Percentiles rank a stretch among this genome's conserved stretches.
phyloP scores from a whole-genome alignment of 2,888 invertebrate genomes.

The Caenorhabditis japonica region DNA sequence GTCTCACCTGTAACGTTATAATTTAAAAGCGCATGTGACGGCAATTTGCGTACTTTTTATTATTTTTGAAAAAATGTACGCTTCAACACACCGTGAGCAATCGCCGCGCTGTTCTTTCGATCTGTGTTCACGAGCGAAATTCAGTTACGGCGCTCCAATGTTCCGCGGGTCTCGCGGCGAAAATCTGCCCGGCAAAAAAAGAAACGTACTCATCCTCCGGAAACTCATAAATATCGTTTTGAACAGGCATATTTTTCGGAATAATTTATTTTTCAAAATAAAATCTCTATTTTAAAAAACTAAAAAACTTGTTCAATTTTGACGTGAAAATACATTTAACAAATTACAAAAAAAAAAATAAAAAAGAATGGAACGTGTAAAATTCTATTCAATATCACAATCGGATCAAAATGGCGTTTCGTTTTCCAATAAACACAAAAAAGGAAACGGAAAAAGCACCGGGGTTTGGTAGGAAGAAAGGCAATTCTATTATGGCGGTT shows the following conservation, averaged over 20 bases:
- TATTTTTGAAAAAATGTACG: no score
- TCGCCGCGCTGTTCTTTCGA: no score
- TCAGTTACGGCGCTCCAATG: no score
- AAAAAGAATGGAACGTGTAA: conserved; percentile 29
- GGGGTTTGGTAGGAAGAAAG: conserved; percentile 19
- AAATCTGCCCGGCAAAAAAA: no score
- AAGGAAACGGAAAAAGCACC: conserved; percentile 25
- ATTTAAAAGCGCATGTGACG: no score
- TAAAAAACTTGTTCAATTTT: background rate
- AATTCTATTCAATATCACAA: conserved; percentile 29
- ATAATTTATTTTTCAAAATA: conserved; percentile 19
- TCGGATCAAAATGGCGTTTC: background rate
- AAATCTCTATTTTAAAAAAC: background rate
- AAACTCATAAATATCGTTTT: conserved; percentile 44
- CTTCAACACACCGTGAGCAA: no score
- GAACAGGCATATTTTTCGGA: background rate
- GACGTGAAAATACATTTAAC: background rate
- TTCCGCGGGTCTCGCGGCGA: no score
- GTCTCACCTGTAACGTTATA: no score
- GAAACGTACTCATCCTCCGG: conserved; percentile 43
- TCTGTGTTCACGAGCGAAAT: no score
- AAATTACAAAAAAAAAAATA: background rate
- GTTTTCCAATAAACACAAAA: background rate
- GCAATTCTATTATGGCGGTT: conserved; percentile 40
- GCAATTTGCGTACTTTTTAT: no score